Percentiles rank a stretch among this genome's conserved stretches.
Evolutionary conservation across 2,113 vertebrate species (phyloP).

Genomic region (Ciconia boyciana): DNA sequence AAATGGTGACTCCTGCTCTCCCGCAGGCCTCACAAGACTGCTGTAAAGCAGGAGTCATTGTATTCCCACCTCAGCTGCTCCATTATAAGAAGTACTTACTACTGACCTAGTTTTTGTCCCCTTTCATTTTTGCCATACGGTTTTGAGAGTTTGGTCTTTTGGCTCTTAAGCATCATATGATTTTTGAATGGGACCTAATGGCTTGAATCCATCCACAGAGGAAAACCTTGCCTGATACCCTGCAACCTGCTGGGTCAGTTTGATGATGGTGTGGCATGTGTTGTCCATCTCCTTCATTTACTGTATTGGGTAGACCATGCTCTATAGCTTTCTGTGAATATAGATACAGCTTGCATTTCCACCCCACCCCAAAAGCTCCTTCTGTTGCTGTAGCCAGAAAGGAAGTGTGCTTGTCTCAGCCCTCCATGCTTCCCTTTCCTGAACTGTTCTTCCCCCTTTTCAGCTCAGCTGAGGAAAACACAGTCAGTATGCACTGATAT

Average conservation of each 20-base stretch:
- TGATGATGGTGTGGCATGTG: background rate
- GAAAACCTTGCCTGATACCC: background rate
- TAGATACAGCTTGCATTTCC: background rate
- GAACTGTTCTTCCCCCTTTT: background rate
- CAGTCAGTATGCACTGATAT: fast-evolving
- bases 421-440: background rate
- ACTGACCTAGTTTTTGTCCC: background rate
- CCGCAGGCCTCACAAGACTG: background rate
- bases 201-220: background rate
- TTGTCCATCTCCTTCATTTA: background rate
- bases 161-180: background rate
- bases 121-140: background rate
- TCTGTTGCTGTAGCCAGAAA: background rate
- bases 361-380: background rate
- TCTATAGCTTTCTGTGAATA: background rate
- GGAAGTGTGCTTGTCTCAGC: background rate
- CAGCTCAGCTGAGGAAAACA: background rate
- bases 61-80: background rate
- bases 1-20: background rate
- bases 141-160: background rate
- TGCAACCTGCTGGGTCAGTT: background rate
- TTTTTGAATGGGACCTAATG: background rate
- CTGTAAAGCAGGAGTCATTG: background rate
- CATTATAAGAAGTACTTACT: background rate
- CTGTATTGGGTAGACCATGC: background rate